Conservation (phyloP, 2,113 vertebrate genomes). For the Mola mola region DNA sequence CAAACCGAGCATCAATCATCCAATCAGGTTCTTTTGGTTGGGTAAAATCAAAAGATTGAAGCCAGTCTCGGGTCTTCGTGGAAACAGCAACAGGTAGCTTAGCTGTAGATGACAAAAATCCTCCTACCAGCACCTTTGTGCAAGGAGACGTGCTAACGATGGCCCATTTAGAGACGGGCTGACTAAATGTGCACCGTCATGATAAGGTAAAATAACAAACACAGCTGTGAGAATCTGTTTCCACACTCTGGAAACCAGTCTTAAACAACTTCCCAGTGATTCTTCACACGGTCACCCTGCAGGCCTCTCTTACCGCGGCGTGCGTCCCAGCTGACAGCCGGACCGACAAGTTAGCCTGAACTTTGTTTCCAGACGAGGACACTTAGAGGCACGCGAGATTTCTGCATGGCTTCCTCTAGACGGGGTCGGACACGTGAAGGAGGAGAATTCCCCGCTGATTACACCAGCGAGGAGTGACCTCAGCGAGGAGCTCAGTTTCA, state of each 20-base stretch:
- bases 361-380: conserved; percentile 4
- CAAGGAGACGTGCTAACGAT: too few species aligned
- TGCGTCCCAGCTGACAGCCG: conserved; percentile 17
- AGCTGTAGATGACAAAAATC: too few species aligned
- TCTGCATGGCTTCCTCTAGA: conserved; percentile 14
- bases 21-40: too few species aligned
- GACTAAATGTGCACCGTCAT: too few species aligned
- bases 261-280: conserved; percentile 5
- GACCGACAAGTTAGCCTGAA: conserved; percentile 4
- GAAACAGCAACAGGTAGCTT: too few species aligned
- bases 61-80: too few species aligned
- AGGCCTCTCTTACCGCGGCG: not conserved
- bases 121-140: too few species aligned
- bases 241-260: not conserved
- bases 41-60: too few species aligned
- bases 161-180: too few species aligned
- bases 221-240: too few species aligned
- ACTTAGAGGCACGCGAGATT: not conserved
- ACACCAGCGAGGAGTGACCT: conserved; percentile 15
- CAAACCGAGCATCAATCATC: too few species aligned
- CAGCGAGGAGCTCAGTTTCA: conserved; percentile 27
- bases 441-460: conserved; percentile 37
- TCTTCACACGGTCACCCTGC: not conserved
- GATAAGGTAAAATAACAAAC: too few species aligned
- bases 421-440: conserved; percentile 14